Evolutionary conservation across 1,140 invertebrate genomes (phyloP).

Genomic region (Hypsibius dujardini): DNA sequence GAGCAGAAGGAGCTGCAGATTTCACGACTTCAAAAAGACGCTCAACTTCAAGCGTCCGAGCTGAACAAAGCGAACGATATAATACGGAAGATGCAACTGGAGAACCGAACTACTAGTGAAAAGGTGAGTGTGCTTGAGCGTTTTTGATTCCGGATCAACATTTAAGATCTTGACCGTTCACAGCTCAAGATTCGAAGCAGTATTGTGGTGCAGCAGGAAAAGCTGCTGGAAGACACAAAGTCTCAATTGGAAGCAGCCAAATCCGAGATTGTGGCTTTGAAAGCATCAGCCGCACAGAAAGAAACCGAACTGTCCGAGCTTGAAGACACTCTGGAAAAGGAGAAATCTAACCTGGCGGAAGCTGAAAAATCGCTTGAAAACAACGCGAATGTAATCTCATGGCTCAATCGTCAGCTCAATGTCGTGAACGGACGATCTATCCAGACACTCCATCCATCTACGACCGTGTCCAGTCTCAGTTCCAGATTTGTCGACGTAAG

Average conservation of each 20-base stretch:
- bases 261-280: background rate
- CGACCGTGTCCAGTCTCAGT: background rate
- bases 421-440: slow-evolving; percentile 7
- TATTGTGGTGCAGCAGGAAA: slow-evolving; percentile 4
- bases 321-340: background rate
- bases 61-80: slow-evolving; percentile 16
- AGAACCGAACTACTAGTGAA: background rate
- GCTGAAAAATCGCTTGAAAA: slow-evolving; percentile 12
- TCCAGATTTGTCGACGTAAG: slow-evolving; percentile 5
- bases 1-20: slow-evolving; percentile 7
- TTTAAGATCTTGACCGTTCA: background rate
- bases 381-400: slow-evolving; percentile 13
- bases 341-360: background rate
- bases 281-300: background rate
- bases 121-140: slow-evolving; percentile 1
- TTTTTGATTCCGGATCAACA: background rate
- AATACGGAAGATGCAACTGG: slow-evolving; percentile 1
- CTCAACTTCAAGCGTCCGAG: background rate
- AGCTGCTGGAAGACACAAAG: background rate
- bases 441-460: slow-evolving; percentile 11
- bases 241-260: slow-evolving; percentile 4
- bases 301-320: background rate
- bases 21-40: background rate
- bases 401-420: slow-evolving; percentile 14
- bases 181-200: slow-evolving; percentile 11